Evolutionary conservation across 2,797 vertebrate genomes (phyloP).

Genomic region (Danio tinwini): DNA sequence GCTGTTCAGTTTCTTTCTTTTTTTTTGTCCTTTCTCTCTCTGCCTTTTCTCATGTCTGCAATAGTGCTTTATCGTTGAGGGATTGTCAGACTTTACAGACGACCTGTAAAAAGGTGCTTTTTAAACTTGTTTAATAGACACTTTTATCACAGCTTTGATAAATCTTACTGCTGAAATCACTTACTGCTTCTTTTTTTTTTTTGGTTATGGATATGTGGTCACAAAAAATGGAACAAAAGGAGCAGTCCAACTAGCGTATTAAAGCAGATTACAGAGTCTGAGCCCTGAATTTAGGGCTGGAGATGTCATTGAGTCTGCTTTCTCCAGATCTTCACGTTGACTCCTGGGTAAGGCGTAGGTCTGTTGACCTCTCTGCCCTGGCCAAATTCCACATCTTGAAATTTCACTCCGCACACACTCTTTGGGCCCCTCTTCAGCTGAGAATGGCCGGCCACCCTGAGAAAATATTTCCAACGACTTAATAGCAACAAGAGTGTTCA

Average conservation of each 20-base stretch:
- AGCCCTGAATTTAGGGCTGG: constrained; percentile 31
- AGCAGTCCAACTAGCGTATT: background rate
- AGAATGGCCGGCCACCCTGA: constrained; percentile 63
- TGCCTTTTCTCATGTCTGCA: background rate
- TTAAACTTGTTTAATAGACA: constrained; percentile 3
- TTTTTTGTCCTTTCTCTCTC: background rate
- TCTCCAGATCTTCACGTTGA: constrained; percentile 63
- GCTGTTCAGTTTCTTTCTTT: background rate
- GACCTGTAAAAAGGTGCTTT: constrained; percentile 6
- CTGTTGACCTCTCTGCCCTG: constrained; percentile 60
- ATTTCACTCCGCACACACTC: constrained; percentile 60
- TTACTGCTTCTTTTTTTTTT: background rate
- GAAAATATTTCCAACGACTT: constrained; percentile 65
- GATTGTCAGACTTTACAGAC: background rate
- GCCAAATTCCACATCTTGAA: constrained; percentile 66
- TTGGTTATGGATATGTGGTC: background rate
- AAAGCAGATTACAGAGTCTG: background rate
- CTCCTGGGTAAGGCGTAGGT: constrained; percentile 49
- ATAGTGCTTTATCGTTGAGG: constrained; percentile 16
- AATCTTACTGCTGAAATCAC: background rate
- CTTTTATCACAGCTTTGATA: background rate
- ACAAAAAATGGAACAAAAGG: background rate
- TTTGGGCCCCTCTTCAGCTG: constrained; percentile 58
- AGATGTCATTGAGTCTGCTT: constrained; percentile 47
- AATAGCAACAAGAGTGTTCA: constrained; percentile 63